Conservation (phyloP, 2,113 vertebrate genomes). For the Rhynchomys soricoides region DNA sequence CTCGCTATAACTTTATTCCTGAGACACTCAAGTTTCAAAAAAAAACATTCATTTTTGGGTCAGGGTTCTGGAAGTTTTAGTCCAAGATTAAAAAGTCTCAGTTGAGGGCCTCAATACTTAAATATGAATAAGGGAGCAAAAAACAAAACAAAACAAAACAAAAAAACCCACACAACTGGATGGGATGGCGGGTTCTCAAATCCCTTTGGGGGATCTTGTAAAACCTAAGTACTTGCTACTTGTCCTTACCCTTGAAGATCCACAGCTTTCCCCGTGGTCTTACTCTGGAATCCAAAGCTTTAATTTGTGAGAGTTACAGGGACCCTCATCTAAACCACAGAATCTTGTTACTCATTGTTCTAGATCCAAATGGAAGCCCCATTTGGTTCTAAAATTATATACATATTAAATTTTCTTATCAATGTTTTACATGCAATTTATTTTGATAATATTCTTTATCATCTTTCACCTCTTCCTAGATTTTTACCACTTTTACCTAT, state of each 20-base stretch:
- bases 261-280: neutral
- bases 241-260: neutral
- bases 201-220: neutral
- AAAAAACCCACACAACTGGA: too few relatives aligned
- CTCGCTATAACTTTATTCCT: neutral
- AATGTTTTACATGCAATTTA: neutral
- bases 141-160: neutral
- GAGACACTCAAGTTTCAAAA: neutral
- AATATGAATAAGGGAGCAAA: neutral
- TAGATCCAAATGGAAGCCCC: neutral
- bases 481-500: neutral
- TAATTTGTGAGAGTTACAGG: neutral
- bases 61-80: neutral
- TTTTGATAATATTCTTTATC: neutral
- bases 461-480: neutral
- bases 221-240: neutral
- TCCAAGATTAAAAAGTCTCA: neutral
- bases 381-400: slow-evolving; percentile 10
- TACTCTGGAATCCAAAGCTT: neutral
- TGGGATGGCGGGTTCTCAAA: neutral
- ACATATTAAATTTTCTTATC: neutral
- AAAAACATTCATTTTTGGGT: neutral
- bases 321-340: neutral
- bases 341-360: neutral
- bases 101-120: neutral